Percentiles rank a stretch among this genome's conserved stretches.
Conservation (phyloP, 2,113 vertebrate species). For the Amblyornis subalaris region DNA sequence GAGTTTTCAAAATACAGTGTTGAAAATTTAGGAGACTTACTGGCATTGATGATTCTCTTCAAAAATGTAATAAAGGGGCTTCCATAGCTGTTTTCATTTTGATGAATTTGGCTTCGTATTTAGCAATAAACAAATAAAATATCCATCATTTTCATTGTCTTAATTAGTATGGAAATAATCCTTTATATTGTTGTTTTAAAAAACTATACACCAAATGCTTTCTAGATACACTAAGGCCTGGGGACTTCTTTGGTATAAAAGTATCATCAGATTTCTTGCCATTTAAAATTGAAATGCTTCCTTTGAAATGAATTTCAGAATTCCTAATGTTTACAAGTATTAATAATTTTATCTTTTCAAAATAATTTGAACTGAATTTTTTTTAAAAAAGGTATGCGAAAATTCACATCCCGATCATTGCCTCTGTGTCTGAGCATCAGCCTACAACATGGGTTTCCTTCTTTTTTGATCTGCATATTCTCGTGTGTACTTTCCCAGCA, state of each 20-base stretch:
- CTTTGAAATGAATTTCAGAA: constrained; percentile 35
- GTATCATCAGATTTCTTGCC: neutral
- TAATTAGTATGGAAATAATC: neutral
- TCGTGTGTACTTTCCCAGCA: constrained; percentile 98
- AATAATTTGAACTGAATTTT: constrained; percentile 72
- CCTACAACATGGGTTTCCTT: constrained; percentile 98
- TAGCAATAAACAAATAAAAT: neutral
- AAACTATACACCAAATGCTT: neutral
- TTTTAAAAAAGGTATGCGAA: constrained; percentile 91
- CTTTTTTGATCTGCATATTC: constrained; percentile 99
- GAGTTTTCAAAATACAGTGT: neutral
- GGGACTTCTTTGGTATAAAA: neutral
- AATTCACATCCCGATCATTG: constrained; percentile 99
- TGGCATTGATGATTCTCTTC: neutral
- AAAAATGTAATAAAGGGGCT: neutral
- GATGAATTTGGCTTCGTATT: neutral
- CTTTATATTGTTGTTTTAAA: neutral
- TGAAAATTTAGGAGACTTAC: neutral
- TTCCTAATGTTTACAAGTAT: constrained; percentile 49
- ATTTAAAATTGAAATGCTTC: constrained; percentile 13
- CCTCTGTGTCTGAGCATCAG: constrained; percentile 97
- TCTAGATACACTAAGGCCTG: neutral
- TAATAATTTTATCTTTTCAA: constrained; percentile 46
- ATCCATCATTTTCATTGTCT: neutral
- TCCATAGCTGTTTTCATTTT: neutral